phyloP scores from a whole-genome alignment of 2,797 vertebrate genomes.

The Diplodus sargus region DNA sequence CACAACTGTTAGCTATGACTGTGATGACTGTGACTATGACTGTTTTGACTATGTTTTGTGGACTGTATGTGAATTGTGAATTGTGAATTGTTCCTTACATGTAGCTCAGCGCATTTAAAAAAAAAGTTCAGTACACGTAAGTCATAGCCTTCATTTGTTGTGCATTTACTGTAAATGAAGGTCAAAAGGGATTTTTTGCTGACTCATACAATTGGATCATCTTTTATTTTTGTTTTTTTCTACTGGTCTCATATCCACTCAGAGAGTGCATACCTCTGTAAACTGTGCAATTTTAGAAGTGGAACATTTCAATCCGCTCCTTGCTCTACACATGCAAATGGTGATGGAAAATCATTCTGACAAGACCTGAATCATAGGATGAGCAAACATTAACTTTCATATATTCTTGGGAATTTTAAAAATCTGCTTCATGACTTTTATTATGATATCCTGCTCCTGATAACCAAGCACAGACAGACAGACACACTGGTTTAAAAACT shows the following conservation, averaged over 20 bases:
- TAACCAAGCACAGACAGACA: conserved; percentile 11
- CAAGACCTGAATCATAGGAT: neutral
- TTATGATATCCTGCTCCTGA: neutral
- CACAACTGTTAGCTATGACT: too few relatives aligned
- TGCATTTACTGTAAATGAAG: neutral
- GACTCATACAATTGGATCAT: neutral
- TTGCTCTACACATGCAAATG: neutral
- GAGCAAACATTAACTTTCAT: neutral
- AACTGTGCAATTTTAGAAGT: neutral
- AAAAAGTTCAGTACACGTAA: neutral
- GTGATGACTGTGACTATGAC: too few relatives aligned
- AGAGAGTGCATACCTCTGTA: neutral
- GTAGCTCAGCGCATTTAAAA: too few relatives aligned
- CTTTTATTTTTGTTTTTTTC: conserved; percentile 6
- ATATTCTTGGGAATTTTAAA: neutral
- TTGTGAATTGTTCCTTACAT: neutral
- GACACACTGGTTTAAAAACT: conserved; percentile 3
- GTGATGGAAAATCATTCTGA: neutral
- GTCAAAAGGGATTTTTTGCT: neutral
- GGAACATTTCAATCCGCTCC: neutral
- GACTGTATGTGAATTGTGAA: too few relatives aligned
- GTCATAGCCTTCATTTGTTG: neutral
- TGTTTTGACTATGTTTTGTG: too few relatives aligned
- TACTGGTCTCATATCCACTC: neutral
- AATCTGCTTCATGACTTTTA: neutral